Percentiles rank a stretch among this genome's conserved stretches.
phyloP scores from a whole-genome alignment of 2,797 vertebrate genomes.

The Melanotaenia maccullochi region DNA sequence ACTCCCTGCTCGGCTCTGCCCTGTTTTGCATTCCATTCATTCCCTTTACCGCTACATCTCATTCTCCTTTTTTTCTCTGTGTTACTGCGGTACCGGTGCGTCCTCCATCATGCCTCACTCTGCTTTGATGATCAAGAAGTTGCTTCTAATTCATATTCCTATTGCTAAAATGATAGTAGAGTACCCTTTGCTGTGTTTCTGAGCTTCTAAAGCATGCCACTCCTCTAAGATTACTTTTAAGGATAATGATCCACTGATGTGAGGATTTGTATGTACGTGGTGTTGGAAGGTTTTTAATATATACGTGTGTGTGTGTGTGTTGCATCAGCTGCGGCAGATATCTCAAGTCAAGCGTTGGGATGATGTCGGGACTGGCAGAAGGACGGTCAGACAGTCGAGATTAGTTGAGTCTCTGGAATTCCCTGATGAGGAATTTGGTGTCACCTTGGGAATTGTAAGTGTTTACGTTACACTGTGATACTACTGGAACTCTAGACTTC shows the following conservation, averaged over 20 bases:
- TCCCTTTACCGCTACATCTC: conserved; percentile 35
- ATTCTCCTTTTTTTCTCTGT: conserved; percentile 41
- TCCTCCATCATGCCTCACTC: conserved; percentile 48
- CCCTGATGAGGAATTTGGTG: conserved; percentile 87
- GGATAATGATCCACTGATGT: conserved; percentile 26
- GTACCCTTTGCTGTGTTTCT: conserved; percentile 34
- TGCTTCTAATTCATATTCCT: conserved; percentile 52
- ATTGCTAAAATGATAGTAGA: conserved; percentile 8
- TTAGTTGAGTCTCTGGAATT: conserved; percentile 85
- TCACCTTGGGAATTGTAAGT: conserved; percentile 89
- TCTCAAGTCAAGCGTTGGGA: conserved; percentile 87
- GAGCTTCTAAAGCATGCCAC: conserved; percentile 14
- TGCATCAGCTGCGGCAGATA: conserved; percentile 87
- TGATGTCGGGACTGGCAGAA: conserved; percentile 78
- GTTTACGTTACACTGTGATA: not conserved
- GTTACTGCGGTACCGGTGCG: conserved; percentile 52
- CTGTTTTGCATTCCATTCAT: conserved; percentile 59
- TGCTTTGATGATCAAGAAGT: conserved; percentile 58
- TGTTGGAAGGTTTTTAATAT: conserved; percentile 1
- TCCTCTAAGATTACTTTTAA: conserved; percentile 23
- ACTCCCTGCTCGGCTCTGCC: conserved; percentile 5
- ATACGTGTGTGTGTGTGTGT: conserved; percentile 32
- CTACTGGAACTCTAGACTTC: too few relatives aligned
- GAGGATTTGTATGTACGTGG: not conserved
- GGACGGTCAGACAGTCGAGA: conserved; percentile 76